A percentile compares a stretch with the other conserved stretches of the same genome.
phyloP scores from a whole-genome alignment of 2,888 invertebrate genomes.

The Stictocephala bisonia region DNA sequence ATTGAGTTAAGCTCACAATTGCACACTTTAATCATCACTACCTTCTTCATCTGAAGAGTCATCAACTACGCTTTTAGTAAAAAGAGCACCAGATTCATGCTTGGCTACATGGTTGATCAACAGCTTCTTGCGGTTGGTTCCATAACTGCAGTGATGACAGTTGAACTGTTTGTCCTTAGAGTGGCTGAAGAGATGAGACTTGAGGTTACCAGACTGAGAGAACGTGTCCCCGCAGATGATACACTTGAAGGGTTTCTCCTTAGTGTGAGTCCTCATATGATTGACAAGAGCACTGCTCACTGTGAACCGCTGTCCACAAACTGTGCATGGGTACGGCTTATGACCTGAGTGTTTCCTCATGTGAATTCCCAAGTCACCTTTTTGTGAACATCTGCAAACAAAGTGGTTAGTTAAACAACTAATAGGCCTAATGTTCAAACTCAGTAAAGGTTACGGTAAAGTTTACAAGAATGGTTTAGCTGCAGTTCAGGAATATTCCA shows the following conservation, averaged over 20 bases:
- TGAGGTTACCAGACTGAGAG: slow-evolving; percentile 32
- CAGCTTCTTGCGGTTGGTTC: slow-evolving; percentile 38
- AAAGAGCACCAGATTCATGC: slow-evolving; percentile 13
- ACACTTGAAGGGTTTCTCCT: slow-evolving; percentile 48
- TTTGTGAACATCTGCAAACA: slow-evolving; percentile 26
- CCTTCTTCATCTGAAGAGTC: too few species aligned
- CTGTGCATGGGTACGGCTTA: slow-evolving; percentile 46
- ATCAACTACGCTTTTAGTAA: too few species aligned
- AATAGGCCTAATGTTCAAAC: too few species aligned
- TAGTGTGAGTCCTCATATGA: slow-evolving; percentile 41
- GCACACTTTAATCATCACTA: too few species aligned
- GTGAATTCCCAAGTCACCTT: slow-evolving; percentile 40
- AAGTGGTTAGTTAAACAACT: too few species aligned
- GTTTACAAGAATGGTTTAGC: too few species aligned
- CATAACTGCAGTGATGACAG: slow-evolving; percentile 32
- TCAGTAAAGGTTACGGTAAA: too few species aligned
- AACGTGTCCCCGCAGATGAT: slow-evolving; percentile 38
- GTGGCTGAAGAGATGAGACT: slow-evolving; percentile 31
- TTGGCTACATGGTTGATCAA: slow-evolving; percentile 24
- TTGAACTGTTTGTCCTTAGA: slow-evolving; percentile 22
- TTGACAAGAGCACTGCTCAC: slow-evolving; percentile 39
- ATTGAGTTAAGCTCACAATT: too few species aligned
- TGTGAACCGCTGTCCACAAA: slow-evolving; percentile 43
- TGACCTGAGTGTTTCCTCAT: slow-evolving; percentile 48
- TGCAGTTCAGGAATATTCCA: too few species aligned